Percentiles rank a stretch among this genome's conserved stretches.
Conservation (phyloP, 2,797 vertebrate genomes). For the Mormyrops boulengeri region DNA sequence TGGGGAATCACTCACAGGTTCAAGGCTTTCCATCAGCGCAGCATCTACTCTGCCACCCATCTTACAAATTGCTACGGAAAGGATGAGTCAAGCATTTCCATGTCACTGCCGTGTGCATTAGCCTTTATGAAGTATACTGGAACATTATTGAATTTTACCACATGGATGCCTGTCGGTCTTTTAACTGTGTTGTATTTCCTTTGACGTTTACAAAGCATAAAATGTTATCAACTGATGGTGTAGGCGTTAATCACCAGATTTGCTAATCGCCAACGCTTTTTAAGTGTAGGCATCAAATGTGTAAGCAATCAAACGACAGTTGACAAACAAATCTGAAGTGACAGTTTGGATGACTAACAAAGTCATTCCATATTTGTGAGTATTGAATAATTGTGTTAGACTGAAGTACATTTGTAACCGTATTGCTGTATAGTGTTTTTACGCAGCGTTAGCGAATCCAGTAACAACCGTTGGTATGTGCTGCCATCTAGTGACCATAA, state of each 20-base stretch:
- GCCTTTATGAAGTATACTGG: not conserved
- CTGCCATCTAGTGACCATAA: conserved; percentile 21
- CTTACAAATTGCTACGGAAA: not conserved
- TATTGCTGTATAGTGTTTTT: not conserved
- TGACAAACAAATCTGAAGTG: not conserved
- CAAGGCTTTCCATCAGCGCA: not conserved
- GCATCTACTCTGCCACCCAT: not conserved
- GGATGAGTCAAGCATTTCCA: not conserved
- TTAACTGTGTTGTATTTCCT: not conserved
- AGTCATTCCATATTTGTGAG: not conserved
- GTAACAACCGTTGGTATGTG: not conserved
- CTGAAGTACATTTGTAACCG: not conserved
- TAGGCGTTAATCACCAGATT: not conserved
- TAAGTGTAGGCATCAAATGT: not conserved
- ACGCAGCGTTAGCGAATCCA: not conserved
- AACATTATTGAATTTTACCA: not conserved
- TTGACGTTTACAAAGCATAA: not conserved
- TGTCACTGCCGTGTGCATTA: not conserved
- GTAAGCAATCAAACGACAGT: not conserved
- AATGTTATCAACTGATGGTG: not conserved
- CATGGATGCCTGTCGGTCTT: not conserved
- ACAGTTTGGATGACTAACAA: not conserved
- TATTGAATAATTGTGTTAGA: not conserved
- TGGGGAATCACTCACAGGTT: not conserved
- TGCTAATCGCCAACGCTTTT: not conserved